A percentile compares a stretch with the other conserved stretches of the same genome.
These are phyloP conservation scores for Lucifuga dentata DNA, from an alignment of 2,113 vertebrate species.

Conservation along the genomic window DNA sequence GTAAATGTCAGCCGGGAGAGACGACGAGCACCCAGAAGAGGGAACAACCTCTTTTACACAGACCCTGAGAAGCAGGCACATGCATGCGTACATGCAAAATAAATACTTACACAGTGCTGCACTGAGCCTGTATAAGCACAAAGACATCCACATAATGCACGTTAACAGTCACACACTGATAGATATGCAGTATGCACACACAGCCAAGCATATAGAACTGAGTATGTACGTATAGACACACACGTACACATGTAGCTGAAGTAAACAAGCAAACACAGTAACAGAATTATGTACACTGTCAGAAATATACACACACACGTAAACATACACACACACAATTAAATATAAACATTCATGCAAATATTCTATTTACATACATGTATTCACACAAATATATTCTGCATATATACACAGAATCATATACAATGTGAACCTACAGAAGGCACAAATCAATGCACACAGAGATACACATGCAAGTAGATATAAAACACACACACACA, in stretches of 20 bases:
- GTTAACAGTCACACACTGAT: too few relatives aligned
- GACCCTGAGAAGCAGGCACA: background rate
- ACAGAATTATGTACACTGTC: background rate
- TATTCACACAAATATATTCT: too few relatives aligned
- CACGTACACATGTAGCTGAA: background rate
- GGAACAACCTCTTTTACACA: conserved; percentile 58
- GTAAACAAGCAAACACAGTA: background rate
- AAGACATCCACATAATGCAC: too few relatives aligned
- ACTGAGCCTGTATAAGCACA: background rate
- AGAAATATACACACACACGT: background rate
- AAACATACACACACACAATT: background rate
- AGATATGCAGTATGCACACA: background rate
- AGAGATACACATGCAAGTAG: background rate
- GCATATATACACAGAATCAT: background rate
- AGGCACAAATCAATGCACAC: background rate
- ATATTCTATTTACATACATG: too few relatives aligned
- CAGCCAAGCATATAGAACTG: background rate
- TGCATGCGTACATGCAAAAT: conserved; percentile 46
- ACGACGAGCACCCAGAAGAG: conserved; percentile 45
- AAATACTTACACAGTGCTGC: too few relatives aligned
- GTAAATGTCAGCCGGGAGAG: conserved; percentile 65
- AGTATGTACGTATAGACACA: background rate
- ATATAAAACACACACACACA: background rate
- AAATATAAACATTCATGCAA: too few relatives aligned
- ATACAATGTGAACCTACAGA: too few relatives aligned